Base-by-base conservation (phyloP, 2,797 vertebrate species). In the Labroides dimidiatus region DNA sequence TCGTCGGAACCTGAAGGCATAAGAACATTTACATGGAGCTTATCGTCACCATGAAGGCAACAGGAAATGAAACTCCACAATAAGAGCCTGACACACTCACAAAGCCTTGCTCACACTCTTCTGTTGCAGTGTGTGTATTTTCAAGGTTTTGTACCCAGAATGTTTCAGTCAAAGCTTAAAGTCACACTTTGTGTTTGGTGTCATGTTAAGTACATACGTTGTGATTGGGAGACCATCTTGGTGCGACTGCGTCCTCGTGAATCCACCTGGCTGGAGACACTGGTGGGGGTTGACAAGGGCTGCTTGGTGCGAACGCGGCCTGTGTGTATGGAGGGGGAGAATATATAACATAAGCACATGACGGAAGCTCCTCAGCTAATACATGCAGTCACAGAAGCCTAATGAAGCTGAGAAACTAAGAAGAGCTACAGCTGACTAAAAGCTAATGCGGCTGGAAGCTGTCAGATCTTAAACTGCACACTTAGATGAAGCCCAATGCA, bases 1-100 rank as follows among this genome's bases (percentile, higher is more conserved):
- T 97, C 97, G 92, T 98, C 96, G 81, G 96, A 97, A 98, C 97
- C 97, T 99, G 96, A 95, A 96, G 96, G 93, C 91, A 95, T 89
- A 95, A 92, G 93, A 87, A 93, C 84, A 94, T 93, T 91, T 80
- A 90, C 79, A 93, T 83, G 91, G 92, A 91, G 90, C 92, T 87
- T 89, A 89, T 88, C 4, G 90, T 92, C 89, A 92, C 92, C 90
- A 4, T 59, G 54, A 60, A 24, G 86, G 78, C 70, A 86, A 86
- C 85, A 88, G 47, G 54, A 74, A 52, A 62, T 84, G 17, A 78
- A 81, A 82, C 85, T 88, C 89, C 86, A 84, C 42, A 80, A 69
- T 64, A 67, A 71, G 57, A 80, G 66, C 58, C 67, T 78, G 53
- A 66, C 72, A 66, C 50, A 59, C 69, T 45, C 49, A 24, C 7